These are phyloP conservation scores for Bimastos eiseni DNA, from an alignment of 2,888 invertebrate genomes.

Conservation along the genomic window DNA sequence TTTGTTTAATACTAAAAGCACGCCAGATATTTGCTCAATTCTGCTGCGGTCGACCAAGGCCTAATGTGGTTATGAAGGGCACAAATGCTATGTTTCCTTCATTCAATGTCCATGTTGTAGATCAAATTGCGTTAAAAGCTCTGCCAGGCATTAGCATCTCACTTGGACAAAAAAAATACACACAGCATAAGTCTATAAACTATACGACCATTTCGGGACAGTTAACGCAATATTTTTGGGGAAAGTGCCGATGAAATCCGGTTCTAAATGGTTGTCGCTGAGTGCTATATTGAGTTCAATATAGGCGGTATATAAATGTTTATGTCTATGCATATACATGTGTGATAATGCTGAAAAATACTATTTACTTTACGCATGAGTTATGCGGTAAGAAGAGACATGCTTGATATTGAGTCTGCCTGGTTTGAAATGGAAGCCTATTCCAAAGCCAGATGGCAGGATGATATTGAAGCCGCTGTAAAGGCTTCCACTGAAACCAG, in stretches of 20 bases:
- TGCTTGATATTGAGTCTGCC: too few species aligned
- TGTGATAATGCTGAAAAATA: not conserved
- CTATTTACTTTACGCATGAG: not conserved
- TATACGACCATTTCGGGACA: not conserved
- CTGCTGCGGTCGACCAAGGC: not conserved
- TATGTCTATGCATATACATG: not conserved
- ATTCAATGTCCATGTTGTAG: not conserved
- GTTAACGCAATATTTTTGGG: not conserved
- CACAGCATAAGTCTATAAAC: not conserved
- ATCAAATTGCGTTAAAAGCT: not conserved
- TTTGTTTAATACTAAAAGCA: constrained; percentile 5
- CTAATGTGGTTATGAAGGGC: not conserved
- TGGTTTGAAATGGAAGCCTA: too few species aligned
- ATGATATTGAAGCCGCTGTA: too few species aligned
- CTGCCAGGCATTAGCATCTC: not conserved
- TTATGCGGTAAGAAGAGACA: too few species aligned
- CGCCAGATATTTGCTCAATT: not conserved
- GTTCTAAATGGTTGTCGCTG: not conserved
- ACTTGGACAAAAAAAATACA: not conserved
- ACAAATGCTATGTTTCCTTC: not conserved
- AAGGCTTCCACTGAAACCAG: too few species aligned
- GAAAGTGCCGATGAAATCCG: not conserved
- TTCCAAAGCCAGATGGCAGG: too few species aligned
- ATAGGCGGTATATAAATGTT: not conserved
- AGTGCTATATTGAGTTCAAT: not conserved